phyloP scores from a whole-genome alignment of 2,888 invertebrate genomes.

The Callyntrura sp. region DNA sequence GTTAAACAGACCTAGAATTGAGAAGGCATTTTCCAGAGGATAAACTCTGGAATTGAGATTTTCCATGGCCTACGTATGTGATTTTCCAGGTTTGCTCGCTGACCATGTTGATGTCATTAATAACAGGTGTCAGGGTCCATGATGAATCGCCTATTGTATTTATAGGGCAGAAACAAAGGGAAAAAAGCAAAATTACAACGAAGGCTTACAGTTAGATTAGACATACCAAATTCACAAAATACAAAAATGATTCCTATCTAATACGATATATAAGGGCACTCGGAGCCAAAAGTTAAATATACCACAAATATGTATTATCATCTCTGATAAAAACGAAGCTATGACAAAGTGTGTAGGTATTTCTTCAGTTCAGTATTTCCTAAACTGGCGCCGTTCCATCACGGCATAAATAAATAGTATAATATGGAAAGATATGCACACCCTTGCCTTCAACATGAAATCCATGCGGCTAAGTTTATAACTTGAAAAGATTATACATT shows the following conservation, averaged over 20 bases:
- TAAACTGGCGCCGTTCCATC: neutral
- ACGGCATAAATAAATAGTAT: neutral
- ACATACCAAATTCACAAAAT: no score
- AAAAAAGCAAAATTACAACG: neutral
- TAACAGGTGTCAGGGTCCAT: slow-evolving; percentile 79
- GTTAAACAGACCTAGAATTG: slow-evolving; percentile 67
- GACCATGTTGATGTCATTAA: slow-evolving; percentile 78
- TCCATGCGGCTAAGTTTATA: no score
- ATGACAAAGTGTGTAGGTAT: no score
- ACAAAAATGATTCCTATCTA: no score
- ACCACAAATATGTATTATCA: no score
- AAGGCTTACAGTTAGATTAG: slow-evolving; percentile 7
- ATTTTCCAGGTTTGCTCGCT: slow-evolving; percentile 79
- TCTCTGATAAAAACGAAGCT: no score
- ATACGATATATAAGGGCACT: no score
- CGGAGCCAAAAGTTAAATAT: no score
- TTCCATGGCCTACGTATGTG: slow-evolving; percentile 75
- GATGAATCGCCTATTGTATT: slow-evolving; percentile 74
- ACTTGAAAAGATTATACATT: neutral
- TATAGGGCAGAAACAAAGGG: slow-evolving; percentile 26
- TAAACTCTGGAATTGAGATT: slow-evolving; percentile 69
- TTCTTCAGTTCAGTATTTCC: neutral
- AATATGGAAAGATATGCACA: neutral
- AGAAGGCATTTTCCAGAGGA: slow-evolving; percentile 76
- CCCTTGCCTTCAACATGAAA: no score